Base-by-base conservation (phyloP, 1,140 invertebrate genomes). In the Zaprionus nigranus region DNA sequence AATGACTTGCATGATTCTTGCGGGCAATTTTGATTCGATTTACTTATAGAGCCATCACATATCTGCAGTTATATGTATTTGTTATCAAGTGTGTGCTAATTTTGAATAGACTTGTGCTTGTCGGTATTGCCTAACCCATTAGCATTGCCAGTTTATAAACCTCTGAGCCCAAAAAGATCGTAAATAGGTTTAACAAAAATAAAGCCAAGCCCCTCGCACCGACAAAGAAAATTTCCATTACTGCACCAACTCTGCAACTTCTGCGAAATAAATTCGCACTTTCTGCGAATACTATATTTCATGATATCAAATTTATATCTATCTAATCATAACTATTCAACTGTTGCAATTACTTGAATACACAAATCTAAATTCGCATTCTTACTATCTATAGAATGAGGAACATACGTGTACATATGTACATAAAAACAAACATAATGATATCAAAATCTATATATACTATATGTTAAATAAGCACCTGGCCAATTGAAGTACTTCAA, bases 31-130 rank as follows among this genome's bases (percentile, higher is more conserved):
- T 9, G 13, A 62, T 64, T 71, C 62, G 40, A 54, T 74, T 70
- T 26, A 34, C 70, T 74, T 82, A 82, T 82, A 60, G 64, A 83
- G 82, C 65, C 71, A 85, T 85, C 81, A 83, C 36, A 67, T 57
- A 57, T 66, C n/a, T 54, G 20, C 49, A 64, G 12, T 22, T 51
- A 9, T 58, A 36, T 58, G 12, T 34, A 34, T 22, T 71, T 6
- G 60, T 75, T 75, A 71, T 71, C 73, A 65, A 36, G 7, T 24
- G 12, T 22, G 38, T 40, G 73, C 73, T 75, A 75, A 75, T 75
- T 75, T 63, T 28, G 15, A 59, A 59, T 75, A 60, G 60, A 60
- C 54, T 49, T 59, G 54, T 70, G 20, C 26, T 56, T 30, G 28
- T 2, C 28, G 28, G 6, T 22, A 12, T 64, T 71, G 56, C 51